Evolutionary conservation across 2,888 invertebrate species (phyloP).

Genomic region (Smittia aterrima): DNA sequence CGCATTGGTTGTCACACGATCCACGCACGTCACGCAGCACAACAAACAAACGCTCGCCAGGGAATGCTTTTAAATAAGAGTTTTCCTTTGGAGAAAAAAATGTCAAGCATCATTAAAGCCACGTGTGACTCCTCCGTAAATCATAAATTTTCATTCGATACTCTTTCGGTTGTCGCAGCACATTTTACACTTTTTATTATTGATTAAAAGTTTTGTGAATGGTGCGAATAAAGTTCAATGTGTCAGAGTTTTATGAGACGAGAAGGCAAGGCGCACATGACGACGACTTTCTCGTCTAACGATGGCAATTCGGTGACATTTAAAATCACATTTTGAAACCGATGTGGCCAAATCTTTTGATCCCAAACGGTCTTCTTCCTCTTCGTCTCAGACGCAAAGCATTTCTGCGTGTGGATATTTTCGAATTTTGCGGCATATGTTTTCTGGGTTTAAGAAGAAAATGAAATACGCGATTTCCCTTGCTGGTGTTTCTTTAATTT

Average conservation of each 20-base stretch:
- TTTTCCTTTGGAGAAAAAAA: background rate
- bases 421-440: conserved; percentile 41
- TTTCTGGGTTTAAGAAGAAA: conserved; percentile 29
- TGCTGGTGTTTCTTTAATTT: conserved; percentile 12
- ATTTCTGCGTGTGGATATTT: conserved; percentile 30
- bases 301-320: conserved; percentile 38
- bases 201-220: conserved; percentile 30
- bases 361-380: conserved; percentile 10
- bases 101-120: conserved; percentile 42
- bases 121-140: conserved; percentile 42
- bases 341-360: conserved; percentile 34
- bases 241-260: conserved; percentile 20
- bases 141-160: conserved; percentile 42
- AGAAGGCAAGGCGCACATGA: background rate
- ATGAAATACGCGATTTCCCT: conserved; percentile 33
- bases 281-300: conserved; percentile 22
- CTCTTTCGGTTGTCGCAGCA: conserved; percentile 29
- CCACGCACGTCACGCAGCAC: background rate
- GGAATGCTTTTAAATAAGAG: conserved; percentile 31
- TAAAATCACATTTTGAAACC: conserved; percentile 20
- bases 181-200: conserved; percentile 35
- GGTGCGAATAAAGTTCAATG: conserved; percentile 14
- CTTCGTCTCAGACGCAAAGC: background rate
- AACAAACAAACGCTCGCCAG: conserved; percentile 25
- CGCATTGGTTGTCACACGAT: conserved; percentile 26